These are phyloP conservation scores for Lithophane leautieri DNA, from an alignment of 2,888 invertebrate genomes.

Conservation along the genomic window DNA sequence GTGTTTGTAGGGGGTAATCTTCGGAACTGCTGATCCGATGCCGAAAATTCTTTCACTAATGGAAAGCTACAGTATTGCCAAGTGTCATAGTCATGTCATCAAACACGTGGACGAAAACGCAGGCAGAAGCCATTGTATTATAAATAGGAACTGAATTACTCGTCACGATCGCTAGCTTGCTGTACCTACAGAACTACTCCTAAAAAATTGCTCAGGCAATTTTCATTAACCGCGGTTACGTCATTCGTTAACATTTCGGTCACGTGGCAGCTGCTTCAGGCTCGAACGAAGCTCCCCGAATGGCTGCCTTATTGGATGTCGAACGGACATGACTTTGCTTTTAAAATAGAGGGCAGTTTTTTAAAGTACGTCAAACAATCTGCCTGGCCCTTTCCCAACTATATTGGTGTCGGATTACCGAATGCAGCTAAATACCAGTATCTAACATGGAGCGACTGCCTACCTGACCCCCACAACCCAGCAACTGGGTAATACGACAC, in stretches of 20 bases:
- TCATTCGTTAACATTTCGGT: slow-evolving; percentile 26
- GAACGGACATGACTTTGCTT: slow-evolving; percentile 5
- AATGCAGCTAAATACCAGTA: too few species aligned
- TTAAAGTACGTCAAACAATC: not conserved
- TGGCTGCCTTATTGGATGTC: slow-evolving; percentile 22
- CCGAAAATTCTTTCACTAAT: too few species aligned
- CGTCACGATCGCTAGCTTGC: not conserved
- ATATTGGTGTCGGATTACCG: too few species aligned
- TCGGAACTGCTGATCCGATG: too few species aligned
- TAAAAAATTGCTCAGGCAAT: slow-evolving; percentile 13
- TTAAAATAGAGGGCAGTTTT: slow-evolving; percentile 19
- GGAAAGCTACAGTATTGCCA: too few species aligned
- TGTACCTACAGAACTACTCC: not conserved
- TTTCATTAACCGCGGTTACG: slow-evolving; percentile 25
- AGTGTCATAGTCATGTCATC: too few species aligned
- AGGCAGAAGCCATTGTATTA: not conserved
- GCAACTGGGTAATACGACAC: too few species aligned
- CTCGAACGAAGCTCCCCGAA: slow-evolving; percentile 6
- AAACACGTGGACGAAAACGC: not conserved
- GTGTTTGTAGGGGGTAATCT: too few species aligned
- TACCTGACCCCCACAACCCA: too few species aligned
- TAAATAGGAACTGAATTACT: not conserved
- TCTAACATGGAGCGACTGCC: too few species aligned
- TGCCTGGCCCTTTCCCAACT: too few species aligned
- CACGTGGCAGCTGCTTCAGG: slow-evolving; percentile 37